These are phyloP conservation scores for Magallana angulata DNA, from an alignment of 1,140 invertebrate genomes.

Conservation along the genomic window DNA sequence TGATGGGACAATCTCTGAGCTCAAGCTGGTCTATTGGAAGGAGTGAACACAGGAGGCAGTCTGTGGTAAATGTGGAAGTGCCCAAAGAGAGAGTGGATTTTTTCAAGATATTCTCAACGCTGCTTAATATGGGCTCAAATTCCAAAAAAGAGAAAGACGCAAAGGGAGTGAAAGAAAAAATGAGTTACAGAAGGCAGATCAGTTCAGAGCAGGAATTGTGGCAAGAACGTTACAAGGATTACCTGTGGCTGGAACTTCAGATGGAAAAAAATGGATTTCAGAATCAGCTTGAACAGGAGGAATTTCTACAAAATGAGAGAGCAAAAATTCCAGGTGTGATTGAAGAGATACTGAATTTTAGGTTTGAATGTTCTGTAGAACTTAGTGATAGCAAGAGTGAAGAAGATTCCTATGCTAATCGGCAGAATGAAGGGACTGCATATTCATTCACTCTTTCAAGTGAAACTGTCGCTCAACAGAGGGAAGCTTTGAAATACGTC, in stretches of 20 bases:
- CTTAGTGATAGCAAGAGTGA: constrained; percentile 33
- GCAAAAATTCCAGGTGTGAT: constrained; percentile 86
- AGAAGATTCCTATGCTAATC: constrained; percentile 2
- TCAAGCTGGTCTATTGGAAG: constrained; percentile 12
- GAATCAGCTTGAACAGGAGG: constrained; percentile 87
- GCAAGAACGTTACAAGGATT: constrained; percentile 92
- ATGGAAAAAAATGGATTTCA: constrained; percentile 87
- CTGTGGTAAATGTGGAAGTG: constrained; percentile 71
- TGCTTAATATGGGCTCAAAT: constrained; percentile 86
- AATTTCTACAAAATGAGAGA: constrained; percentile 87
- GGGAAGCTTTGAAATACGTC: constrained; percentile 86
- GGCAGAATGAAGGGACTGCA: not conserved
- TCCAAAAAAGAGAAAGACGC: constrained; percentile 81
- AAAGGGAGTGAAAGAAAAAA: constrained; percentile 80
- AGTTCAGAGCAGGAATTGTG: constrained; percentile 90
- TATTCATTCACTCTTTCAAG: constrained; percentile 40
- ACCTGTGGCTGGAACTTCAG: constrained; percentile 94
- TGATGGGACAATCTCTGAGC: constrained; percentile 9
- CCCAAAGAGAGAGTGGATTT: constrained; percentile 82
- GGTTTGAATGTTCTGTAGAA: constrained; percentile 76
- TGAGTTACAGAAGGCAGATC: constrained; percentile 81
- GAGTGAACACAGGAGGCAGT: constrained; percentile 52
- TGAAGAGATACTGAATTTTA: constrained; percentile 88
- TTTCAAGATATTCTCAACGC: constrained; percentile 85
- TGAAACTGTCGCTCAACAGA: constrained; percentile 60